Evolutionary conservation across 2,797 vertebrate species (phyloP), one percentile per base, ranked within the genome.

Genomic region (Phaenicophaeus curvirostris): DNA sequence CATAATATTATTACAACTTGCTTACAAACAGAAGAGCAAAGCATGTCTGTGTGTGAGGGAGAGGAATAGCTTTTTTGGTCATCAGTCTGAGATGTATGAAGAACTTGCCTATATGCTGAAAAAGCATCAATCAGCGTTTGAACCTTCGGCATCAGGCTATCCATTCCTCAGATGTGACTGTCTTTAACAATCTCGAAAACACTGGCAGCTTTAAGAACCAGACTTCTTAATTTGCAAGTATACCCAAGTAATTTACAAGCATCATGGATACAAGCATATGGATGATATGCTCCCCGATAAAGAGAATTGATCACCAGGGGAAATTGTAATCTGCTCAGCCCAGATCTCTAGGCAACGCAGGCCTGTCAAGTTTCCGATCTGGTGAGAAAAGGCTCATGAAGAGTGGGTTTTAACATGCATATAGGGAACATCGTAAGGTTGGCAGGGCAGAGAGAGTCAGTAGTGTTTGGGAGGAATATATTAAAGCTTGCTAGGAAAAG

Each of bases 71-170:
- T 39, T 21, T 27, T 68, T n/a, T 46, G 33, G 33, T 62, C 50
- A 9, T 73, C 13, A 5, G 27, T 46, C 59, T 35, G 63, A 59
- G 19, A 21, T 0, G 0, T 0, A 0, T 6, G 42, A 39, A 50
- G 41, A 66, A 19, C 20, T 11, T 16, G 9, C 6, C 25, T 57
- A 11, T 30, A 48, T 62, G 42, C 30, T 28, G 71, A 13, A 41
- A 50, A 39, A 59, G 39, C 19, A 57, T 51, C 42, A 4, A 2
- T 28, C n/a, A n/a, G 42, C 25, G 8, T 39, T 51, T 21, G 65
- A 62, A n/a, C 42, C 41, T 37, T 25, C 50, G 31, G 12, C 37
- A 11, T 11, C 8, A 5, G 18, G 30, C 37, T 28, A 1, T n/a
- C 21, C 13, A 2, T 51, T 50, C 24, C 20, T 55, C 9, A 6